phyloP scores from a whole-genome alignment of 2,113 vertebrate species.

The human (Homo sapiens) region GRCh38 chr5:43450501-43451000 shows the following conservation, averaged over 20 bases:
- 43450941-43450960: too few relatives aligned
- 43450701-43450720: not conserved
- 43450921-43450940: too few relatives aligned
- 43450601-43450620: not conserved
- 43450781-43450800: not conserved
- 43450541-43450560: not conserved
- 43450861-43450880: too few relatives aligned
- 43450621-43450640: not conserved
- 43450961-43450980: too few relatives aligned
- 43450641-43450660: not conserved
- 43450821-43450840: too few relatives aligned
- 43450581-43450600: not conserved
- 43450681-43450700: not conserved
- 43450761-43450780: not conserved
- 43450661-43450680: not conserved
- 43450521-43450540: not conserved
- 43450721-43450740: not conserved
- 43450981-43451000: too few relatives aligned
- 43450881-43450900: too few relatives aligned
- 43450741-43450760: not conserved
- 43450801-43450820: not conserved
- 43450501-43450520: not conserved
- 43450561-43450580: not conserved
- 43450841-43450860: too few relatives aligned
- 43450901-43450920: too few relatives aligned